Evolutionary conservation across 2,797 vertebrate genomes (phyloP), one percentile per base, ranked within the genome.

Genomic region (Pelodytes ibericus): DNA sequence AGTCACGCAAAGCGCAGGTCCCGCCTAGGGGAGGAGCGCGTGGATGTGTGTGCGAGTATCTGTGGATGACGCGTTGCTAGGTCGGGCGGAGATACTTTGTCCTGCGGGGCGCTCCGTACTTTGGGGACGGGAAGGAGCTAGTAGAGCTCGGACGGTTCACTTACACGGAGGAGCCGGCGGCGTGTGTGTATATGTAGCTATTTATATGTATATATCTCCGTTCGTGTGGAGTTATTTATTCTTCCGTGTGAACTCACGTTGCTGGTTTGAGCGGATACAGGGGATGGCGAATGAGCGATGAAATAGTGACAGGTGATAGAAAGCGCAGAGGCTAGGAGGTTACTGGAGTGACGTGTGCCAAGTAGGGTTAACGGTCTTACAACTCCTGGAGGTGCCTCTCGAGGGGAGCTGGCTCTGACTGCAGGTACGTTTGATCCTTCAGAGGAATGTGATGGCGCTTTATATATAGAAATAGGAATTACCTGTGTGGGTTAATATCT

Each of bases 271-370:
- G 26, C 39, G 9, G 31, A 25, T 18, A 41, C 31, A 25, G 36
- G 57, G 39, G 9, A 75, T 75, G 73, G 65, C 57, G 57, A 41
- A 31, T 24, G 27, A 3, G 44, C 41, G 56, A 33, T 30, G 57
- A 49, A 16, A 66, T n/a, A 58, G 53, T 60, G 65, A 69, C 58
- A 75, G 74, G 74, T 75, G 65, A 75, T 58, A n/a, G 10, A 26
- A 31, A 72, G 33, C 15, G 6, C 53, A 22, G 22, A 20, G 51
- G 13, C 56, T 58, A 15, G 7, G 25, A 15, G 51, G 51, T 25
- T 56, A 8, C 51, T 24, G 51, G 11, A 58, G 24, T 58, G 56
- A 27, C 56, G 56, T 26, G 24, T 58, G 49, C n/a, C n/a, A 16
- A 22, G 49, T 53, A 7, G 8, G 20, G 18, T 5, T 8, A 53